Evolutionary conservation across 1,140 invertebrate genomes (phyloP), one percentile per base, ranked within the genome.

Genomic region (Helicoverpa zea): DNA sequence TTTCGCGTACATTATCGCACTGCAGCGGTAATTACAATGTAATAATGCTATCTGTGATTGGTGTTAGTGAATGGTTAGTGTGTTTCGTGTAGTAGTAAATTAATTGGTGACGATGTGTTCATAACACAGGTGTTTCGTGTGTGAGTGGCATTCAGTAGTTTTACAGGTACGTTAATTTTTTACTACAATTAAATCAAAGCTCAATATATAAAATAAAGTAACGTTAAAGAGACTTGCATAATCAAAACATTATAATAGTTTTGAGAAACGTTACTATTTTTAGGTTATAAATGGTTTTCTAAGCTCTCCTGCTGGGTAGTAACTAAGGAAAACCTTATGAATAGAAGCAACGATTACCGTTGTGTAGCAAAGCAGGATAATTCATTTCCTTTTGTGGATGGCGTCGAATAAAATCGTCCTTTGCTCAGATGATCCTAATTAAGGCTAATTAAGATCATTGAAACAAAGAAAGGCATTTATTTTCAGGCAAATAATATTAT

Each of bases 31-130:
- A 81, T 70, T 74, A 76, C 84, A 82, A 80, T 68, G 77, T 80
- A 74, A 74, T 64, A 63, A 77, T 72, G 70, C 47, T 52, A 76
- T 80, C 81, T 83, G 86, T 88, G 87, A 86, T 88, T 83, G 82
- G 86, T 91, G 88, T 86, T 86, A 87, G 86, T 91, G 88, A 88
- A 76, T 84, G 81, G 80, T 88, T 77, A n/a, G 77, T 87, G 76
- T 64, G 56, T 77, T 61, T 81, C 29, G 58, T 64, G 75, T 76
- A 52, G 59, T 81, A 78, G 49, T 47, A 78, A 66, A 43, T 79
- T 81, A 81, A 81, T 81, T 76, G 12, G 52, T 76, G 54, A 79
- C 47, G 16, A 72, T 72, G 64, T 61, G 66, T 51, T 47, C 64
- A 77, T 77, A 77, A 72, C 74, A 77, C 76, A 66, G 51, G 66